Base-by-base conservation (phyloP, 2,888 invertebrate genomes). In the Metellina segmentata region DNA sequence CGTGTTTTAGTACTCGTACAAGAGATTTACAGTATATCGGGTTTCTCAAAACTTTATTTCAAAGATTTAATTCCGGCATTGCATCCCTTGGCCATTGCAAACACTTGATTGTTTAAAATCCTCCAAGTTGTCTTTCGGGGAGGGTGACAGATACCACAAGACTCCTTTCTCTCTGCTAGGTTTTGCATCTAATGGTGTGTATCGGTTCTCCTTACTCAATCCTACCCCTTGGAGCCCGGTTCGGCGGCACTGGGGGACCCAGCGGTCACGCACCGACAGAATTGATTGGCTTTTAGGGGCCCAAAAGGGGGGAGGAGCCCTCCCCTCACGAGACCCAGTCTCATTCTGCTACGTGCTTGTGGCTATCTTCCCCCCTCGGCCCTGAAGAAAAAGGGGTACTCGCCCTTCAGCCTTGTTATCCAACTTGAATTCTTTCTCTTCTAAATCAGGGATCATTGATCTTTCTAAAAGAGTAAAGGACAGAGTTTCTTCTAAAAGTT, bases 361-460 rank as follows among this genome's bases (percentile, higher is more conserved):
- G 77, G 86, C 86, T 79, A 86, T 78, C 71, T 86, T 51, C 61
- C 75, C 70, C n/a, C 61, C 72, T 70, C 70, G 51, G 52, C 61
- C 78, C 87, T 49, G 53, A 81, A 87, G 87, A 81, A 79, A 78
- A 81, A 87, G 78, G 53, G 81, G 72, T 53, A 72, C 72, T 79
- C 81, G 72, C 78, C 81, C 81, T 81, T 87, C 81, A 52, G 7
- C 34, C 81, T 87, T 87, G 87, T 87, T 87, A 87, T 87, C 87
- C 87, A 72, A 81, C 87, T 81, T 71, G 79, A 87, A 87, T 87
- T 87, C 87, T 86, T 86, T 70, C 78, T 70, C 70, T 81, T 53
- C 79, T 53, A 81, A 87, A 87, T 87, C 87, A 87, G 81, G 34
- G 72, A 87, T 71, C 81, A 87, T 87, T 87, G 87, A 87, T 87